Conservation (phyloP, 2,113 vertebrate species). For the Haliaeetus leucogaster region DNA sequence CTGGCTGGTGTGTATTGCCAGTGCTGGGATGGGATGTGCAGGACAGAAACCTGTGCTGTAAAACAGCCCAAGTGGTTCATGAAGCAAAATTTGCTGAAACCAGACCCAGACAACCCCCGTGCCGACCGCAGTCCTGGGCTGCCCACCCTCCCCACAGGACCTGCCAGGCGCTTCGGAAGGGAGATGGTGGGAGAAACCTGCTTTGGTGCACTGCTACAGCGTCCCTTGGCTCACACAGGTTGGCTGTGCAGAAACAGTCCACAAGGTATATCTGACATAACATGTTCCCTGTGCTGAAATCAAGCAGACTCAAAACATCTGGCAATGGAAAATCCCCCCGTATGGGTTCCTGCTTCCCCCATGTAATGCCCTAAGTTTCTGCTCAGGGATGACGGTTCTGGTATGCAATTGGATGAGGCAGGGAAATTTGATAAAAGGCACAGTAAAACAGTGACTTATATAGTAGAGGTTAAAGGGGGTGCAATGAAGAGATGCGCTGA, state of each 20-base stretch:
- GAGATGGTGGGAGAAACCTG: background rate
- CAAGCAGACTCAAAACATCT: background rate
- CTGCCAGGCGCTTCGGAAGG: background rate
- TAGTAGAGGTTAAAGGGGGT: background rate
- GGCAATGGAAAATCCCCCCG: background rate
- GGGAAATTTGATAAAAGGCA: background rate
- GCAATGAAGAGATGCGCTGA: background rate
- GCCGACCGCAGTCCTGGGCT: background rate
- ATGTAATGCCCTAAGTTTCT: background rate
- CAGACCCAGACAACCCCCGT: rapidly evolving
- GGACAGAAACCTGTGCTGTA: background rate
- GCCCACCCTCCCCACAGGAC: background rate
- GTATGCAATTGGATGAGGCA: background rate
- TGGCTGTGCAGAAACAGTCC: background rate
- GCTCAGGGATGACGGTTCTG: rapidly evolving
- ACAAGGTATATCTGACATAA: background rate
- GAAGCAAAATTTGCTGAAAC: background rate
- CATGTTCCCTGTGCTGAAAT: background rate
- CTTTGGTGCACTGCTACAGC: background rate
- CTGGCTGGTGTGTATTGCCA: background rate
- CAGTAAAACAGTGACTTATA: background rate
- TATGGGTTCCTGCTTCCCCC: background rate
- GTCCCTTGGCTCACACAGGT: background rate
- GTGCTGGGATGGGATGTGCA: background rate
- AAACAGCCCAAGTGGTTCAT: background rate